Evolutionary conservation across 1,140 invertebrate genomes (phyloP).

Genomic region (Drosophila bocki): DNA sequence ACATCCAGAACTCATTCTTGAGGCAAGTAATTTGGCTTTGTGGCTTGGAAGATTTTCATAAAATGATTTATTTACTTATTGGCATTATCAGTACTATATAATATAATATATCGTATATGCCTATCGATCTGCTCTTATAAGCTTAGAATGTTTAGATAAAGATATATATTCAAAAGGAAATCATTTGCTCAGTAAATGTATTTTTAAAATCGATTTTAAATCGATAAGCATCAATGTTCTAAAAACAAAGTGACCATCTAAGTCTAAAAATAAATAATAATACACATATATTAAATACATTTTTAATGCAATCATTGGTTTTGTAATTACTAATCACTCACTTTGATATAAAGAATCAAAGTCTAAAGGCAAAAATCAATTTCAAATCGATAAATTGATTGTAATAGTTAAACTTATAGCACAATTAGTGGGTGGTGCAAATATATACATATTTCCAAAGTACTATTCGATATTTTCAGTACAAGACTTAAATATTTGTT

Average conservation of each 20-base stretch:
- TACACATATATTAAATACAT: too few species aligned
- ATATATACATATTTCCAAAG: neutral
- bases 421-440: too few species aligned
- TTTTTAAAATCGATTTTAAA: too few species aligned
- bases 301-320: too few species aligned
- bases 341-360: too few species aligned
- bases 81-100: neutral
- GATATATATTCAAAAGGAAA: neutral
- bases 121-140: neutral
- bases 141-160: too few species aligned
- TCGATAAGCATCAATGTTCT: neutral
- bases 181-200: neutral
- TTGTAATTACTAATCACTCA: too few species aligned
- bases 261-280: too few species aligned
- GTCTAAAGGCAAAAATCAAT: too few species aligned
- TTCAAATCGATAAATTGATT: too few species aligned
- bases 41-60: slow-evolving; percentile 1
- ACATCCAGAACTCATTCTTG: slow-evolving; percentile 6
- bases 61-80: slow-evolving; percentile 12
- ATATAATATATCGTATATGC: neutral
- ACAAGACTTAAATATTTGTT: neutral
- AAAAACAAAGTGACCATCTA: too few species aligned
- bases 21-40: slow-evolving; percentile 33
- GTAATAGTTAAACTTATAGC: too few species aligned
- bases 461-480: neutral